Evolutionary conservation across 2,888 invertebrate genomes (phyloP), one percentile per base, ranked within the genome.

Genomic region (Ganaspis brasiliensis): DNA sequence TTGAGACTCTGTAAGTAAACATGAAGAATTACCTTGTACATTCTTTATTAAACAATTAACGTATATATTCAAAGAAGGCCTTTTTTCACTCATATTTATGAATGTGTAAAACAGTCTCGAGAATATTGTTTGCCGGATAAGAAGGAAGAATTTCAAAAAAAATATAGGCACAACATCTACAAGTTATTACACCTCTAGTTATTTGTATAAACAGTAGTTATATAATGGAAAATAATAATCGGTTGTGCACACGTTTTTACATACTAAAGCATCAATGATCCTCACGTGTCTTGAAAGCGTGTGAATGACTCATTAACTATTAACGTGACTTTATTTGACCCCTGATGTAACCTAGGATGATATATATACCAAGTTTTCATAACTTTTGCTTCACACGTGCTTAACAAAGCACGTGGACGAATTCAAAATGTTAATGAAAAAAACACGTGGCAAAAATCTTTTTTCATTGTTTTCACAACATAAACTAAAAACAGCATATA

Each of bases 261-360:
- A 56, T 12, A 55, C 40, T 63, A 61, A 76, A 74, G 49, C 78
- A 77, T 80, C 81, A 77, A 81, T 81, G 79, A 83, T 35, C 75
- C 77, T 82, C 84, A 83, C 84, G 79, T 83, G 80, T 77, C 75
- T 73, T 70, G 70, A 63, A 82, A 80, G 35, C 70, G 59, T 61
- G 76, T 71, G 73, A 79, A 57, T 81, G 81, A 79, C 63, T 81
- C 80, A 78, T 75, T 49, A 49, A 31, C 26, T 79, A 78, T 75
- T 49, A 49, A 31, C n/a, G 72, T 56, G 72, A 55, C 56, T 52
- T 72, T 52, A 52, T 21, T 71, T 52, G 52, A 52, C 61, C 21
- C 26, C 14, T 72, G 37, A 73, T 73, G 56, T 31, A 79, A 77
- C 70, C 77, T 52, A 35, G 21, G n/a, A 37, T 55, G 9, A 37